phyloP scores from a whole-genome alignment of 2,888 invertebrate species.

The Aphodius granarius region DNA sequence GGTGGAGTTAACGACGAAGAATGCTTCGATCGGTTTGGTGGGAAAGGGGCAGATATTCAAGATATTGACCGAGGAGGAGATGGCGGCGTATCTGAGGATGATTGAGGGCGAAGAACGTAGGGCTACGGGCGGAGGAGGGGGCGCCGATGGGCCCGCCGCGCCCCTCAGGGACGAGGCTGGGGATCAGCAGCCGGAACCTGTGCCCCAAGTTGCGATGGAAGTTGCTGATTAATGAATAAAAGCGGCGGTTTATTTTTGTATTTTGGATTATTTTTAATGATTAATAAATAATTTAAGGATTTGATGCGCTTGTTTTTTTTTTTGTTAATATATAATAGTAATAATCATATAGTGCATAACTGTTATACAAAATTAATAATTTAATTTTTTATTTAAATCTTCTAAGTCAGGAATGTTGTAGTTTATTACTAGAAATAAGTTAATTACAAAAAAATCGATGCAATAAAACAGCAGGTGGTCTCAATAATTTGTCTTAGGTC shows the following conservation, averaged over 20 bases:
- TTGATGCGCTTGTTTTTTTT: neutral
- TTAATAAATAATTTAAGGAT: conserved; percentile 6
- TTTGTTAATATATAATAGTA: too few species aligned
- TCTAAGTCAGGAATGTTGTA: too few species aligned
- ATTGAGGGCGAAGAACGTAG: conserved; percentile 55
- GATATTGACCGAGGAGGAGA: conserved; percentile 76
- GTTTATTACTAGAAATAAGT: too few species aligned
- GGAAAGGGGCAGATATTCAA: conserved; percentile 82
- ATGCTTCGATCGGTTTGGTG: conserved; percentile 88
- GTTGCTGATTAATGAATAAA: conserved; percentile 52
- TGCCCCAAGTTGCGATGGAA: conserved; percentile 57
- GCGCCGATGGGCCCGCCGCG: conserved; percentile 37
- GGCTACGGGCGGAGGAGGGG: conserved; percentile 40
- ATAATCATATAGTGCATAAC: too few species aligned
- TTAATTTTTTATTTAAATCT: too few species aligned
- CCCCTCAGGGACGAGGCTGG: conserved; percentile 48
- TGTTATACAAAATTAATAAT: too few species aligned
- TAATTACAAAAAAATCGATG: too few species aligned
- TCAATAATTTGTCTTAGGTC: too few species aligned
- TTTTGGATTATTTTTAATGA: conserved; percentile 4
- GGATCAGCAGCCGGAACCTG: conserved; percentile 48
- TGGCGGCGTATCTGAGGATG: conserved; percentile 60
- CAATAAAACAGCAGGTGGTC: too few species aligned
- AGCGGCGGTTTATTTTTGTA: neutral
- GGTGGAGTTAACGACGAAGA: conserved; percentile 88